Evolutionary conservation across 2,113 vertebrate genomes (phyloP).

Genomic region (Crotalus viridis): DNA sequence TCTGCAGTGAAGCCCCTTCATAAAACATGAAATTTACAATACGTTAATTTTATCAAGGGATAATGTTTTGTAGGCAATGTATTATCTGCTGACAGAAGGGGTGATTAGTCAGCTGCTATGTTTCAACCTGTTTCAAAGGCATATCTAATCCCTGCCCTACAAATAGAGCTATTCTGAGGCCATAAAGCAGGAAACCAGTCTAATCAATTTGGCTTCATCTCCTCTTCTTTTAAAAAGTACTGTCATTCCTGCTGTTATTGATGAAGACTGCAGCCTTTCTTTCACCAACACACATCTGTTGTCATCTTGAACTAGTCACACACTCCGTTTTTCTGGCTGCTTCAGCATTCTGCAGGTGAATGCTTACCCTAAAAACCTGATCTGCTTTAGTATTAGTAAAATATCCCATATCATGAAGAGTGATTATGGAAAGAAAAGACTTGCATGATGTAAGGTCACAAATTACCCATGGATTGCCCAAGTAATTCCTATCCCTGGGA

Average conservation of each 20-base stretch:
- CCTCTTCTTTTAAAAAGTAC: not conserved
- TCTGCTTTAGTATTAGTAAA: not conserved
- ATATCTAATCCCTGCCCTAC: constrained; percentile 51
- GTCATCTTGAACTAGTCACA: not conserved
- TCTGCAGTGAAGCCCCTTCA: constrained; percentile 54
- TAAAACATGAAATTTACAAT: constrained; percentile 72
- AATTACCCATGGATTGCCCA: no score
- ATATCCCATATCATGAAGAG: not conserved
- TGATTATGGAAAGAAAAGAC: not conserved
- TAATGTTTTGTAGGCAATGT: constrained; percentile 62
- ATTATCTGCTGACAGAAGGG: constrained; percentile 68
- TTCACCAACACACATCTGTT: constrained; percentile 23
- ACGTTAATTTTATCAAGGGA: constrained; percentile 62
- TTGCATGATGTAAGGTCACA: not conserved
- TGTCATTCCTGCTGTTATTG: not conserved
- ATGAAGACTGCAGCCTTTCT: constrained; percentile 24
- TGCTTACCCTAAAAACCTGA: not conserved
- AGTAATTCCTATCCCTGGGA: not conserved
- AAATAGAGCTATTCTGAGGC: constrained; percentile 52
- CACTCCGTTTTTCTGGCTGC: not conserved
- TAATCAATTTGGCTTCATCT: constrained; percentile 18
- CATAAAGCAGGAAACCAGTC: constrained; percentile 48
- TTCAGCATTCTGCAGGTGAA: not conserved
- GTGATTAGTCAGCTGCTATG: constrained; percentile 66
- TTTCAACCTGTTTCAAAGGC: constrained; percentile 72